Evolutionary conservation across 92 coral and sea anemone genomes (phyloP).

Genomic region (Epizoanthus stellaris): DNA sequence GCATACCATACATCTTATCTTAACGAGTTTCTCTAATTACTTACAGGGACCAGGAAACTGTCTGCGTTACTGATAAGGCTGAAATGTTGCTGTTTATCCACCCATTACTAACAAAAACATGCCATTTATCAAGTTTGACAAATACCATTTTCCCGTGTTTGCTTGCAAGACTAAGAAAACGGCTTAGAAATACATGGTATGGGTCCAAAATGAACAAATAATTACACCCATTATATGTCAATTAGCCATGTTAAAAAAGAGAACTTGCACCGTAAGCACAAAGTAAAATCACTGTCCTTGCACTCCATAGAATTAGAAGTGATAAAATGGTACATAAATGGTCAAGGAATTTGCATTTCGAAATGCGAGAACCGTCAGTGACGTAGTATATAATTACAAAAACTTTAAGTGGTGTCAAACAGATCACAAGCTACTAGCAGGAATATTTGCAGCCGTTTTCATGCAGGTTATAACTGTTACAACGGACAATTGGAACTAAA

Average conservation of each 20-base stretch:
- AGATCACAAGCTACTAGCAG: not conserved
- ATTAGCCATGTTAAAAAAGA: not conserved
- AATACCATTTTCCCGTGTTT: not conserved
- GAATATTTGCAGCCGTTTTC: not conserved
- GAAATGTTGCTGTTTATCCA: not conserved
- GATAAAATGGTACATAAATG: not conserved
- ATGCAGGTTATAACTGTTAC: not conserved
- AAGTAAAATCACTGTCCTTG: not conserved
- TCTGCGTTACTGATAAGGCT: constrained; percentile 60
- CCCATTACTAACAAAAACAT: constrained; percentile 31
- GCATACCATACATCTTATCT: constrained; percentile 70
- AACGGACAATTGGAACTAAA: not conserved
- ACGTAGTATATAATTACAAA: constrained; percentile 13
- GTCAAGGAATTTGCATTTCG: constrained; percentile 21
- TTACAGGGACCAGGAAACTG: constrained; percentile 61
- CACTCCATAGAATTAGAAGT: not conserved
- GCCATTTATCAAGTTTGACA: constrained; percentile 35
- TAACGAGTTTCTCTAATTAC: constrained; percentile 67
- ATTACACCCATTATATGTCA: constrained; percentile 26
- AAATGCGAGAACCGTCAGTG: not conserved
- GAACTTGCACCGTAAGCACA: not conserved
- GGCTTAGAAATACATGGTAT: constrained; percentile 20
- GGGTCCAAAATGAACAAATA: not conserved
- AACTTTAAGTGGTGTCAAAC: constrained; percentile 22
- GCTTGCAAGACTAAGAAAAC: constrained; percentile 25